Conservation (phyloP, 1,140 invertebrate species). For the Pogonomyrmex californicus region DNA sequence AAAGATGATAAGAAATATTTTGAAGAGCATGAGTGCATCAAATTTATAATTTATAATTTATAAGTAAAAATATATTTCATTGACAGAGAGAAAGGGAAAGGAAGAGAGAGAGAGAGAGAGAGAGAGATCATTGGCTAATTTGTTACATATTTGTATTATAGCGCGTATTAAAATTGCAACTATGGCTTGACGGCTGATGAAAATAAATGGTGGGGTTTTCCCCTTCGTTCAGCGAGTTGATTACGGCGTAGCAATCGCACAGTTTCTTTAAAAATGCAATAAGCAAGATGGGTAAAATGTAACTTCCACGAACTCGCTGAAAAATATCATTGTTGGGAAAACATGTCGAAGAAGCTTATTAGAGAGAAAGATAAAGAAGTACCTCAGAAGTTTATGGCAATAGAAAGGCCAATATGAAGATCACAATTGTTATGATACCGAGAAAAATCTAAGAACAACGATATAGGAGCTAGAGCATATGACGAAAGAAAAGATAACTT, state of each 20-base stretch:
- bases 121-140: not conserved
- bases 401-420: not conserved
- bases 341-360: not conserved
- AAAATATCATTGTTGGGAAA: not conserved
- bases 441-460: not conserved
- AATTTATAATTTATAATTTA: too few relatives aligned
- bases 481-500: not conserved
- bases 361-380: not conserved
- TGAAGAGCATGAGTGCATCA: not conserved
- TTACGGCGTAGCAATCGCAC: not conserved
- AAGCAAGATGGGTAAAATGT: not conserved
- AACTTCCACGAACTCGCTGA: slow-evolving; percentile 1
- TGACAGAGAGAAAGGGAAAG: too few relatives aligned
- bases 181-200: not conserved
- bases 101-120: too few relatives aligned
- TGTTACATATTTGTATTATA: not conserved
- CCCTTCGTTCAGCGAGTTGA: not conserved
- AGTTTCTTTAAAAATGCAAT: slow-evolving; percentile 37
- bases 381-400: not conserved
- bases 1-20: not conserved
- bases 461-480: not conserved
- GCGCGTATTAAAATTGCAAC: not conserved
- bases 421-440: not conserved
- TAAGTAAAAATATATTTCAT: too few relatives aligned
- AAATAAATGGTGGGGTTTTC: not conserved